Percentiles rank a stretch among this genome's conserved stretches.
Evolutionary conservation across 2,797 vertebrate genomes (phyloP).

Genomic region (Somateria mollissima): DNA sequence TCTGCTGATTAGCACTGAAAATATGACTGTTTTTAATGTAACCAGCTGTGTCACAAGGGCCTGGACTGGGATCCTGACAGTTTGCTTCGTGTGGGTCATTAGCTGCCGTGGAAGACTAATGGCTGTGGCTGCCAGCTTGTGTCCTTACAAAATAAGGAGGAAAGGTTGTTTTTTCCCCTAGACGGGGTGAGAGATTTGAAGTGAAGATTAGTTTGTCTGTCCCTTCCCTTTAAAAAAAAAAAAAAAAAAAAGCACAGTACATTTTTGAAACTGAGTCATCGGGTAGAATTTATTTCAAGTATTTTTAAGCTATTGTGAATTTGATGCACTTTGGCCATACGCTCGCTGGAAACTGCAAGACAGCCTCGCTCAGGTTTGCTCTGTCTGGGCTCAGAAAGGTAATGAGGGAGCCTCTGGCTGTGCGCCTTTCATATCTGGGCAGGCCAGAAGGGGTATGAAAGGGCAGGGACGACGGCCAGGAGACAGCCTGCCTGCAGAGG

Average conservation of each 20-base stretch:
- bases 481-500: neutral
- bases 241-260: neutral
- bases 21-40: neutral
- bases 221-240: slow-evolving; percentile 38
- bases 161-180: neutral
- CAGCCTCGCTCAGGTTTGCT: neutral
- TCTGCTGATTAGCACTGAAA: neutral
- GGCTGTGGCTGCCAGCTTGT: neutral
- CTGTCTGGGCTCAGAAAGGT: neutral
- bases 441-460: neutral
- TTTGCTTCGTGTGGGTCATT: neutral
- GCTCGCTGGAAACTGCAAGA: neutral
- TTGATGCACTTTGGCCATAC: neutral
- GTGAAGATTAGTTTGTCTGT: neutral
- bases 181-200: neutral
- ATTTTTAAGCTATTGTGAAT: slow-evolving; percentile 4
- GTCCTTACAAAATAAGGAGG: neutral
- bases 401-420: neutral
- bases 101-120: neutral
- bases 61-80: neutral
- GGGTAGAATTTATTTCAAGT: slow-evolving; percentile 26
- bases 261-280: slow-evolving; percentile 44
- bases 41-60: neutral
- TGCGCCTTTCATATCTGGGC: neutral
- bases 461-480: too few relatives aligned